Base-by-base conservation (phyloP, 2,113 vertebrate genomes). In the Saguinus imperator region DNA sequence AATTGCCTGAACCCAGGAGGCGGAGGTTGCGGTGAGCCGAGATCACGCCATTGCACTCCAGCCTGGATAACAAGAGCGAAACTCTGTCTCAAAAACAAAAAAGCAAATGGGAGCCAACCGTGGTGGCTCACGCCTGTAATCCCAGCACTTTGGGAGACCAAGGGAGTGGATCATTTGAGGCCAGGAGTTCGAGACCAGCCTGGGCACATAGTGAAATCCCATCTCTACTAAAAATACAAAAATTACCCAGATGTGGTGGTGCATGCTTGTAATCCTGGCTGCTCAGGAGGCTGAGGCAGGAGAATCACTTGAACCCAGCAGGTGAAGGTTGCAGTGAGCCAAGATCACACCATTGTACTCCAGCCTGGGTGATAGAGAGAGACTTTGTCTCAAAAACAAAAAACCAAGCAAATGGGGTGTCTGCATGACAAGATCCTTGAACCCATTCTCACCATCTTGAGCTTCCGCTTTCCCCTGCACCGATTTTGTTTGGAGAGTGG, bases 391-490 rank as follows among this genome's bases (percentile, higher is more conserved):
- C 0, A 35, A 35, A 35, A 35, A 66, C 32, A 35, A 17, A 68
- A 45, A 61, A 32, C 37, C 40, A 21, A 48, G 37, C 3, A 1
- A 10, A 17, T 9, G 8, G 25, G 8, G 12, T 6, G 1, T 58
- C 25, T 66, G 1, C 12, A 10, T 27, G 43, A 45, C 8, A 10
- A 58, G 27, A 14, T 0, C 21, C 35, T 25, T 5, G n/a, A 61
- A 5, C 16, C 11, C 64, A 0, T 43, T 12, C 43, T 37, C 77
- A 18, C 40, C 27, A 4, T 66, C 81, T 72, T 64, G 29, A 55
- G n/a, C 37, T 37, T 25, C 58, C 4, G 8, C 45, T 64, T 18
- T 40, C 18, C 50, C 27, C 68, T 6, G 0, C 0, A 1, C 6
- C 0, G 27, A 14, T 43, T 85, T 76, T 20, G 20, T 58, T 58